phyloP scores from a whole-genome alignment of 1,140 invertebrate species.

The Drosophila takahashii region DNA sequence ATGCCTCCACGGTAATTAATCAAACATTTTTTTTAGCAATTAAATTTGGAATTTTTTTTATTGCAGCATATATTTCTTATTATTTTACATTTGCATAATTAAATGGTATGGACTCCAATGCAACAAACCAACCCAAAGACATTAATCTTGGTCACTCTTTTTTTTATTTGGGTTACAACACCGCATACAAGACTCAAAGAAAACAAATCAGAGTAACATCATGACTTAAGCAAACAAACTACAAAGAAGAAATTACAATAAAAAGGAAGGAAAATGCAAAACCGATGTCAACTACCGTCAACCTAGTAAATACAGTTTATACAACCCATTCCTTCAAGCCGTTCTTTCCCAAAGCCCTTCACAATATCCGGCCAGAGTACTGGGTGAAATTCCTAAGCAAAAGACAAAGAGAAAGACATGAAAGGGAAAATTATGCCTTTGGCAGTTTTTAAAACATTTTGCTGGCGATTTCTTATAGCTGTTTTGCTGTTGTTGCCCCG shows the following conservation, averaged over 20 bases:
- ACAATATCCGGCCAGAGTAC: slow-evolving; percentile 42
- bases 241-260: slow-evolving; percentile 34
- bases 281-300: slow-evolving; percentile 53
- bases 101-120: background rate
- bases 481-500: slow-evolving; percentile 14
- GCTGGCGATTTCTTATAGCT: slow-evolving; percentile 51
- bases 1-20: background rate
- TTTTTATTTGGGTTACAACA: background rate
- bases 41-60: too few species aligned
- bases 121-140: background rate
- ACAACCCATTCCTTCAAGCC: slow-evolving; percentile 5
- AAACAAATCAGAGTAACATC: slow-evolving; percentile 38
- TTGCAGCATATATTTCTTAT: too few species aligned
- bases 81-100: background rate
- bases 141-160: slow-evolving; percentile 2
- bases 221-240: slow-evolving; percentile 23
- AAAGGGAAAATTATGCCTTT: slow-evolving; percentile 57
- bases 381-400: slow-evolving; percentile 52
- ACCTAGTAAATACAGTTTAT: slow-evolving; percentile 26
- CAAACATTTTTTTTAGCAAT: background rate
- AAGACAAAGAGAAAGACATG: slow-evolving; percentile 51
- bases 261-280: slow-evolving; percentile 26
- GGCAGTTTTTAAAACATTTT: slow-evolving; percentile 59
- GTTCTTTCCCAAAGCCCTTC: slow-evolving; percentile 14
- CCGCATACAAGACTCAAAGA: slow-evolving; percentile 4